Base-by-base conservation (phyloP, 2,888 invertebrate genomes). In the Folsomia candida region DNA sequence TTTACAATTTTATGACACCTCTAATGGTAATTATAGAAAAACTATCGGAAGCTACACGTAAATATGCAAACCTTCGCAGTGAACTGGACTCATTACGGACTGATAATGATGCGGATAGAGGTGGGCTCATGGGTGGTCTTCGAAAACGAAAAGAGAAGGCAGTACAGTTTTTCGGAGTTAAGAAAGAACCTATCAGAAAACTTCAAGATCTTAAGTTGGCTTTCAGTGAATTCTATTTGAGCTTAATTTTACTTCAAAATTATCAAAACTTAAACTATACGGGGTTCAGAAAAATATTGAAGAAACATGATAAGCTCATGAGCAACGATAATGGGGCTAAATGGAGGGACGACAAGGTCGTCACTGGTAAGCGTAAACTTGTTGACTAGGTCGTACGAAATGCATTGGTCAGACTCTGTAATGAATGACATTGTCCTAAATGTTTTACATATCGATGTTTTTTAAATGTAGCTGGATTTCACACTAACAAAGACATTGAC, bases 181-280 rank as follows among this genome's bases (percentile, higher is more conserved):
- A 82, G 81, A 74, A 86, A 1, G 84, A 90, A 67, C 89, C 92
- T 0, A 86, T 91, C 22, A 86, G 94, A 74, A 96, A 95, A 83
- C 88, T 92, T 1, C 93, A 91, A 80, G 98, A 99, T 81, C 84
- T 99, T 18, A 99, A 98, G 84, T 85, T 99, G 79, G 99, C 98
- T 0, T 99, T 97, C 84, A 96, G 95, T 81, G 99, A 99, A 87
- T 99, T 97, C 85, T 99, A 99, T 84, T 87, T 99, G 58, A 95
- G 95, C 81, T 86, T 99, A 64, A 96, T 99, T 80, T 86, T 99
- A 20, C 86, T 99, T 72, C 98, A 99, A 85, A 99, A 99, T 83
- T 98, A 97, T 83, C 97, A 99, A 85, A 97, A 95, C 83, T 87
- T 99, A 68, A 99, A 99, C 85, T 96, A 95, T 82, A 99, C 97